Percentiles rank a stretch among this genome's conserved stretches.
phyloP scores from a whole-genome alignment of 2,113 vertebrate genomes.

The Eubucco bourcierii region DNA sequence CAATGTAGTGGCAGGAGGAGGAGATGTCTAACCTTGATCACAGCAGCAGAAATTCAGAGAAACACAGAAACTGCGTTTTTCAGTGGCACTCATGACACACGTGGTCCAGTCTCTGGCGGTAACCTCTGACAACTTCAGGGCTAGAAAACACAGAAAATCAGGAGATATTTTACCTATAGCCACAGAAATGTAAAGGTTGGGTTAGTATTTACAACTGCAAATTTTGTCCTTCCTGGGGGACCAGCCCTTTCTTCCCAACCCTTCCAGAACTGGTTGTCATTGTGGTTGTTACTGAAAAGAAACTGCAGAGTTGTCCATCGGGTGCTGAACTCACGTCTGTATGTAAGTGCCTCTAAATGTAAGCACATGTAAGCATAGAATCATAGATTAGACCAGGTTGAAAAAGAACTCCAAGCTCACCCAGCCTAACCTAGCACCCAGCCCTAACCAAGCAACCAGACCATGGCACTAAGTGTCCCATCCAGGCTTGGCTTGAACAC shows the following conservation, averaged over 20 bases:
- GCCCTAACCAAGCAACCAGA: too few species aligned
- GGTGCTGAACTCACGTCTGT: neutral
- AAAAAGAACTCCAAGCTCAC: too few species aligned
- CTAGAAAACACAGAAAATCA: neutral
- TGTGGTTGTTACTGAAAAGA: neutral
- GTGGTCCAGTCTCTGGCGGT: neutral
- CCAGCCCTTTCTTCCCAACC: neutral
- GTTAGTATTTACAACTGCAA: neutral
- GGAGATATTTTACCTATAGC: neutral
- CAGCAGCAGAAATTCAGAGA: neutral
- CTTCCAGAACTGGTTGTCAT: neutral
- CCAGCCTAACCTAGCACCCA: too few species aligned
- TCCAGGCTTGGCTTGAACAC: too few species aligned
- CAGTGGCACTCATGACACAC: neutral
- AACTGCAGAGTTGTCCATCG: neutral
- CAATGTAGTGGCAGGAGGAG: neutral
- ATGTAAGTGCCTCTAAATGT: accelerated
- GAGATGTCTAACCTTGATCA: neutral
- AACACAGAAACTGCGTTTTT: neutral
- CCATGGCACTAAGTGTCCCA: too few species aligned
- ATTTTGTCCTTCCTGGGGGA: neutral
- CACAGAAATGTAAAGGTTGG: neutral
- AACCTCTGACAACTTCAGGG: neutral
- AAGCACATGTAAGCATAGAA: neutral
- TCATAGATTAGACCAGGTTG: too few species aligned